phyloP scores from a whole-genome alignment of 1,140 invertebrate species.

The Listronotus oregonensis region DNA sequence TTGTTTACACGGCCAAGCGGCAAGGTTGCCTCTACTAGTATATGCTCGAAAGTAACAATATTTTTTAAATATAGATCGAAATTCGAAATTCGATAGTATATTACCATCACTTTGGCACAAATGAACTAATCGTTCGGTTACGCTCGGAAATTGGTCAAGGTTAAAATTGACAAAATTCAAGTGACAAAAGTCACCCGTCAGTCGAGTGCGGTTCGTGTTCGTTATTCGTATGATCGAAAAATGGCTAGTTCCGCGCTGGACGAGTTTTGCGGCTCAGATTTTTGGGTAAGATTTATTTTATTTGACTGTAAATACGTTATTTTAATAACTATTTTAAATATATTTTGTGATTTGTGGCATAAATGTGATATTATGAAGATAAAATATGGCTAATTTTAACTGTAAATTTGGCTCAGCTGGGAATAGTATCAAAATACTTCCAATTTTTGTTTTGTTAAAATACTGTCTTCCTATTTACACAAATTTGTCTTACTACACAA shows the following conservation, averaged over 20 bases:
- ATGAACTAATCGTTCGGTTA: not conserved
- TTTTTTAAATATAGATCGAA: too few relatives aligned
- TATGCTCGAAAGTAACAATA: too few relatives aligned
- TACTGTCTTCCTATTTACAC: not conserved
- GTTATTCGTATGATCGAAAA: not conserved
- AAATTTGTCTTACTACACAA: not conserved
- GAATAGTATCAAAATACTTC: too few relatives aligned
- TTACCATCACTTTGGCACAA: not conserved
- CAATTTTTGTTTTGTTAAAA: not conserved
- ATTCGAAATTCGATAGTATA: too few relatives aligned
- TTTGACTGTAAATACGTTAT: constrained; percentile 65
- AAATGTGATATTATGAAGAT: not conserved
- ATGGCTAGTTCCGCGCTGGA: constrained; percentile 55
- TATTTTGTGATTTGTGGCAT: not conserved
- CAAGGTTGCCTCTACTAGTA: too few relatives aligned
- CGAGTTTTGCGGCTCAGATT: constrained; percentile 65
- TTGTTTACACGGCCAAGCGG: too few relatives aligned
- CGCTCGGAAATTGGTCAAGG: too few relatives aligned
- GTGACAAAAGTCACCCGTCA: too few relatives aligned
- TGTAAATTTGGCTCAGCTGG: too few relatives aligned
- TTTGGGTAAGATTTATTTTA: constrained; percentile 64
- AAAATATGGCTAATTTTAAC: too few relatives aligned
- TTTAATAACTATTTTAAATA: constrained; percentile 8
- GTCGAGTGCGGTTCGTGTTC: too few relatives aligned
- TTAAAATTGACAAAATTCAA: too few relatives aligned